phyloP scores from a whole-genome alignment of 2,797 vertebrate species.

The Alca torda region DNA sequence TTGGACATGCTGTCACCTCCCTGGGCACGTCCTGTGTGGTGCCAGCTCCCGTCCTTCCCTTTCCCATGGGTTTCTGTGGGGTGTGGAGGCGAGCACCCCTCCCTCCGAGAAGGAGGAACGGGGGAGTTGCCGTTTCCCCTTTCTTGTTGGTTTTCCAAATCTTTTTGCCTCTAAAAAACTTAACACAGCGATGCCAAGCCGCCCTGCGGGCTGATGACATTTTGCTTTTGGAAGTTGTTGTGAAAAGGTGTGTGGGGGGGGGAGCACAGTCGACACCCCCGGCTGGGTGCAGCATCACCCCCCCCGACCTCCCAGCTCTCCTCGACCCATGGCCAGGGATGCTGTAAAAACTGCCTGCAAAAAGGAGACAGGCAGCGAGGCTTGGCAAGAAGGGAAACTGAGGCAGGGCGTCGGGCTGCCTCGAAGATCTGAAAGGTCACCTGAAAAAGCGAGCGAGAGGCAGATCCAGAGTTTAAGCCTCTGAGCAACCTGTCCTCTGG shows the following conservation, averaged over 20 bases:
- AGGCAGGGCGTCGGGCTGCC: neutral
- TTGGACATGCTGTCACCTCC: neutral
- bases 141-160: neutral
- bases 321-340: fast-evolving
- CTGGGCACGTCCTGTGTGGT: fast-evolving
- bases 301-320: neutral
- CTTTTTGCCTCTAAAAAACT: neutral
- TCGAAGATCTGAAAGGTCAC: neutral
- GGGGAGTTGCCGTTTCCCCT: neutral
- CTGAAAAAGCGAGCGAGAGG: neutral
- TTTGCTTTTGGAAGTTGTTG: neutral
- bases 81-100: neutral
- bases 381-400: neutral
- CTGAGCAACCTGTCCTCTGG: slow-evolving; percentile 58
- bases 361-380: neutral
- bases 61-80: fast-evolving
- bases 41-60: neutral
- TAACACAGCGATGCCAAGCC: fast-evolving
- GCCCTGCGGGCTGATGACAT: neutral
- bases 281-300: neutral
- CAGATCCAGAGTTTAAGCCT: slow-evolving; percentile 11
- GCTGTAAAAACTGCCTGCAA: fast-evolving
- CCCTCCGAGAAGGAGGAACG: fast-evolving
- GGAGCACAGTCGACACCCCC: fast-evolving
- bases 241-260: neutral